Conservation (phyloP, 2,888 invertebrate genomes). For the Clitarchus hookeri region DNA sequence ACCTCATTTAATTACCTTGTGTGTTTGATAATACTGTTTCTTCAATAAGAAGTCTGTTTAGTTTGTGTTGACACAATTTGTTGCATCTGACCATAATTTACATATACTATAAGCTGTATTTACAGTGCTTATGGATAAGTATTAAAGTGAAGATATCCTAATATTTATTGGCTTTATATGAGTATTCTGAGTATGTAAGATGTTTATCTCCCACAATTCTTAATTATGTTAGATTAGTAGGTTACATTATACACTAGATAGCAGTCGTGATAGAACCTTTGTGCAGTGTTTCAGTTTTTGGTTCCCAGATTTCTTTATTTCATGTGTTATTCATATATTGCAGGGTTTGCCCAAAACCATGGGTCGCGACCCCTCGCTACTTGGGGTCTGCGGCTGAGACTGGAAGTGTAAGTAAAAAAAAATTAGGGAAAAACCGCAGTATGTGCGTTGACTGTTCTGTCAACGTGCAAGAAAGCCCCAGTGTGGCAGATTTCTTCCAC, state of each 20-base stretch:
- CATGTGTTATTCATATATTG: slow-evolving; percentile 14
- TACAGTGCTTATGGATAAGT: no score
- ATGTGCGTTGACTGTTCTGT: neutral
- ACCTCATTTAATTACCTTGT: no score
- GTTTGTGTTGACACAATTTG: no score
- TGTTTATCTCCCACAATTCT: no score
- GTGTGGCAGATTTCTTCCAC: slow-evolving; percentile 5
- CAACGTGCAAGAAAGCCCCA: slow-evolving; percentile 14
- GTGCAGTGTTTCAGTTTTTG: slow-evolving; percentile 11
- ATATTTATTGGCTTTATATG: no score
- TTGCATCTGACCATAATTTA: no score
- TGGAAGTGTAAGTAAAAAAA: slow-evolving; percentile 5
- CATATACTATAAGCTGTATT: no score
- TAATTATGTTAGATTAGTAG: no score
- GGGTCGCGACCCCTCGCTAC: slow-evolving; percentile 3
- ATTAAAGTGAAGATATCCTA: no score
- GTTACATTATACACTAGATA: neutral
- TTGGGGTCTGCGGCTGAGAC: slow-evolving; percentile 1
- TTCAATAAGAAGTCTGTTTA: no score
- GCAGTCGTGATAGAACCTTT: slow-evolving; percentile 2
- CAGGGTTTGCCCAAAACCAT: slow-evolving; percentile 10
- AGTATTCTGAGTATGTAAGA: no score
- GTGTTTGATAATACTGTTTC: no score
- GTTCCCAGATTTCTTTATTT: neutral
- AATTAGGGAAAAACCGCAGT: neutral